phyloP scores from a whole-genome alignment of 2,113 vertebrate genomes.

The Miniopterus natalensis region DNA sequence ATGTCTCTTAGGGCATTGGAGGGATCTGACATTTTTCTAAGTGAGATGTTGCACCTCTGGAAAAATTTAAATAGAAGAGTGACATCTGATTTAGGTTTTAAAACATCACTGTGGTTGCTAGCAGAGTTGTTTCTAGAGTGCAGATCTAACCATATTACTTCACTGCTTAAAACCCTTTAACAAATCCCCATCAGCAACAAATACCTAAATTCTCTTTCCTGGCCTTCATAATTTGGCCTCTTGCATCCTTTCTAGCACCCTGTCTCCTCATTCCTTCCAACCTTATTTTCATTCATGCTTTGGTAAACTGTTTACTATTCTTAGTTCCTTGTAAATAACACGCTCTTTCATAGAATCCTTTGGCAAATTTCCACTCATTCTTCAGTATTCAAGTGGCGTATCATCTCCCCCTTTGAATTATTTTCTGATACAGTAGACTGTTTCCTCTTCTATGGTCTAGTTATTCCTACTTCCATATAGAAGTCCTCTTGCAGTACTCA shows the following conservation, averaged over 20 bases:
- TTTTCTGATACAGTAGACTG: neutral
- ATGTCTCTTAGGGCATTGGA: too few species aligned
- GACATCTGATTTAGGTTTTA: neutral
- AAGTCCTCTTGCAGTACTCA: neutral
- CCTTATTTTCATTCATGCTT: neutral
- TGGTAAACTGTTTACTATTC: neutral
- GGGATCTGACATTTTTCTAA: neutral
- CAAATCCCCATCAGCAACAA: neutral
- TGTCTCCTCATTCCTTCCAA: neutral
- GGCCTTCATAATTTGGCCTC: neutral
- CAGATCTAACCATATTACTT: neutral
- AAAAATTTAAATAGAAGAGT: neutral
- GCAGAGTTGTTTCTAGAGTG: neutral
- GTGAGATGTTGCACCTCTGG: neutral
- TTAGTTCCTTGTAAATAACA: neutral
- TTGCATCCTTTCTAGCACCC: neutral
- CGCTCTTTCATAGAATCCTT: neutral
- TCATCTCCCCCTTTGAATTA: neutral
- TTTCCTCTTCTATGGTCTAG: neutral
- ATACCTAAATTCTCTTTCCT: neutral
- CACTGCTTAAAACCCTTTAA: neutral
- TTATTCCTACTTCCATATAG: neutral
- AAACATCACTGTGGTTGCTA: neutral
- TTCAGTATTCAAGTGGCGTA: neutral
- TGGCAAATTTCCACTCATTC: neutral